Percentiles rank a stretch among this genome's conserved stretches.
phyloP scores from a whole-genome alignment of 1,140 invertebrate genomes.

The Andricus grossulariae region DNA sequence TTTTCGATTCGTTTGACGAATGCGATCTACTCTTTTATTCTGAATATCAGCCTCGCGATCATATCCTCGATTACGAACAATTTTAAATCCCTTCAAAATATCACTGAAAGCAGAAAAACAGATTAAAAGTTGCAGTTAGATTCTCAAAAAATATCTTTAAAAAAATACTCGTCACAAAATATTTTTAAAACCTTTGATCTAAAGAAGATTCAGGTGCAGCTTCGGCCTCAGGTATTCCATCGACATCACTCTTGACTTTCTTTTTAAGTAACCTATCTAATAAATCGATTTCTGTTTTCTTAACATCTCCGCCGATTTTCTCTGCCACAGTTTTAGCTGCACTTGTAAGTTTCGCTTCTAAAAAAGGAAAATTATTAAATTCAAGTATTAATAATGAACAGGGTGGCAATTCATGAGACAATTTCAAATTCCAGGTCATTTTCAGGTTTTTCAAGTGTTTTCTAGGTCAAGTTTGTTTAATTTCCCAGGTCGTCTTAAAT shows the following conservation, averaged over 20 bases:
- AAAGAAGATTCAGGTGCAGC: constrained; percentile 47
- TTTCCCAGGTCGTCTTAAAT: no score
- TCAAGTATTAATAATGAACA: constrained; percentile 26
- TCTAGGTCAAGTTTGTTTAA: no score
- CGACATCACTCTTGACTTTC: neutral
- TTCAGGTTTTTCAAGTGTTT: no score
- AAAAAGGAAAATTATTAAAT: constrained; percentile 42
- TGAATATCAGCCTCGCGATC: neutral
- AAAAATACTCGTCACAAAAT: constrained; percentile 17
- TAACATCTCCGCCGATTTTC: constrained; percentile 79
- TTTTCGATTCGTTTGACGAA: neutral
- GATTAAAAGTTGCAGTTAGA: constrained; percentile 32
- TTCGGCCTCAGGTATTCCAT: constrained; percentile 35
- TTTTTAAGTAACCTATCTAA: constrained; percentile 19
- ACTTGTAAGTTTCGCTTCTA: constrained; percentile 71
- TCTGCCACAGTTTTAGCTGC: constrained; percentile 84
- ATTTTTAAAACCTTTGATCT: constrained; percentile 47
- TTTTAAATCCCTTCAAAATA: constrained; percentile 84
- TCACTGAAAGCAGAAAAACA: constrained; percentile 76
- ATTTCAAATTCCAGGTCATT: no score
- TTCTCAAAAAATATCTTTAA: no score
- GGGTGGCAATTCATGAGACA: no score
- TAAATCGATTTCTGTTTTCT: constrained; percentile 82
- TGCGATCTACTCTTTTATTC: neutral
- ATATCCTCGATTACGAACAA: constrained; percentile 64